These are phyloP conservation scores for Acanthochromis polyacanthus DNA, from an alignment of 2,113 vertebrate genomes.

Conservation along the genomic window DNA sequence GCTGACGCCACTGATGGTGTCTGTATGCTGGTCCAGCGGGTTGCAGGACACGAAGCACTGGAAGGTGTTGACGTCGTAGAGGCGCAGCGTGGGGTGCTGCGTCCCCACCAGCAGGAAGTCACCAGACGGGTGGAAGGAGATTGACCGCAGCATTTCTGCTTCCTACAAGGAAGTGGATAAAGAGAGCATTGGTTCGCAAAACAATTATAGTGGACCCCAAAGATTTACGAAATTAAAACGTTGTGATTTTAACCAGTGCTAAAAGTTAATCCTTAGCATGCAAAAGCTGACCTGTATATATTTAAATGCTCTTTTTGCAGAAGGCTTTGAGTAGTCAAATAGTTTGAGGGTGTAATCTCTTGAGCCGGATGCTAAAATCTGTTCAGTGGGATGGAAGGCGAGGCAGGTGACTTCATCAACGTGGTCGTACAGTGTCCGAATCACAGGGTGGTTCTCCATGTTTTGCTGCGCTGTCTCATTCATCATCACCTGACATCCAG, in stretches of 20 bases:
- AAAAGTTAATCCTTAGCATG: too few relatives aligned
- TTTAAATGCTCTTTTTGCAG: slow-evolving; percentile 98
- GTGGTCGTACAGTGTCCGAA: slow-evolving; percentile 96
- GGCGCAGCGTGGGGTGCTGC: slow-evolving; percentile 95
- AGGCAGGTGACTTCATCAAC: slow-evolving; percentile 98
- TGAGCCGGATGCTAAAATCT: slow-evolving; percentile 97
- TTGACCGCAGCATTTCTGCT: slow-evolving; percentile 97
- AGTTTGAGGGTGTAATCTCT: slow-evolving; percentile 98
- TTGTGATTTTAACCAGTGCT: too few relatives aligned
- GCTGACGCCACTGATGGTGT: slow-evolving; percentile 94
- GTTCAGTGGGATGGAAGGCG: slow-evolving; percentile 96
- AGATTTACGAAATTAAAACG: neutral
- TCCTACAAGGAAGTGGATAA: slow-evolving; percentile 83
- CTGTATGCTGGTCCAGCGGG: slow-evolving; percentile 96
- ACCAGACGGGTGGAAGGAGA: slow-evolving; percentile 97
- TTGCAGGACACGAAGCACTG: slow-evolving; percentile 99
- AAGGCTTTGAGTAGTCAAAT: slow-evolving; percentile 99
- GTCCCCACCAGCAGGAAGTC: slow-evolving; percentile 97
- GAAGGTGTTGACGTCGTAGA: slow-evolving; percentile 98
- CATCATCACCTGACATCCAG: slow-evolving; percentile 94
- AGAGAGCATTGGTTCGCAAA: neutral
- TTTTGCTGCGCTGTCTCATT: slow-evolving; percentile 99
- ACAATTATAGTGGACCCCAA: neutral
- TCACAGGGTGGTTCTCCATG: slow-evolving; percentile 99
- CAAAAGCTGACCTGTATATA: slow-evolving; percentile 92